Base-by-base conservation (phyloP, 2,797 vertebrate genomes). In the Perodicticus potto region DNA sequence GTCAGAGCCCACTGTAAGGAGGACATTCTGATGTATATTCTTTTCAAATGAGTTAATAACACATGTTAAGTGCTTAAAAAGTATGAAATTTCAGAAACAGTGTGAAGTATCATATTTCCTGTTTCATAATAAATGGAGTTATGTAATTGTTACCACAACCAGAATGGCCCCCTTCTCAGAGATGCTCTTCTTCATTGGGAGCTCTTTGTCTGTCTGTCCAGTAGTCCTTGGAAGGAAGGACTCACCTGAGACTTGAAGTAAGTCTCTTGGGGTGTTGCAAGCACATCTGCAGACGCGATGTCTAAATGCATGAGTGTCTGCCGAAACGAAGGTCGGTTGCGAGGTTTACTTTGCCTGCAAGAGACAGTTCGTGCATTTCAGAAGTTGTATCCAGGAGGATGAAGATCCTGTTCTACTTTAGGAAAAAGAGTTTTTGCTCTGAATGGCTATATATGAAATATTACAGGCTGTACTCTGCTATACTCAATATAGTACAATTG, bases 201-300 rank as follows among this genome's bases (percentile, higher is more conserved):
- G 57, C 34, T 80, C 81, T 13, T 27, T 53, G 17, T 13, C 45
- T 27, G 9, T 27, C 45, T 34, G 7, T 37, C 27, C 73, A 37
- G 61, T 12, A 73, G 53, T 40, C 65, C 5, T 0, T 25, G 45
- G 65, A 14, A 9, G 59, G 8, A 27, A 69, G 63, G 20, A 49
- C 98, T 94, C 97, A 99, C 99, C 99, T 99, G 99, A 97, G 99
- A 99, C 98, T 99, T 99, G 98, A 99, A 99, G 98, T 99, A 99
- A 5, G 99, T 99, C 98, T 99, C 99, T 98, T 99, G 99, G 92
- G 99, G 99, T 76, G 99, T 99, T 91, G 99, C 99, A n/a, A 99
- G 98, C 67, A 99, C 98, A 2, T 99, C 99, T 12, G 99, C 99
- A n/a, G 99, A 99, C 1, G 99, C 99, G 0, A 99, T 99, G 95